Conservation (phyloP, 2,113 vertebrate species). For the Callorhinus ursinus region DNA sequence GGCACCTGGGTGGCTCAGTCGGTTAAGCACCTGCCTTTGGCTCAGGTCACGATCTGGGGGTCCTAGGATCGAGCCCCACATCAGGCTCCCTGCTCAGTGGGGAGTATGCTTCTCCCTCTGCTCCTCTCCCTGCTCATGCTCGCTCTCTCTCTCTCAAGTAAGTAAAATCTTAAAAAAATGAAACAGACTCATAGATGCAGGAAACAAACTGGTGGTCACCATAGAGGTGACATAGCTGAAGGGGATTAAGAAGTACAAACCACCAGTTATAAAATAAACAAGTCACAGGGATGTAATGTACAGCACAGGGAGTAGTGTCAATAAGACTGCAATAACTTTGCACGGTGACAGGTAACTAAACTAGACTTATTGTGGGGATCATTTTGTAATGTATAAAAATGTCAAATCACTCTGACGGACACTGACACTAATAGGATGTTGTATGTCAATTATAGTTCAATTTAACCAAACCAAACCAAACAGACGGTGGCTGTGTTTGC, state of each 20-base stretch:
- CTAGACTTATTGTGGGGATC: not conserved
- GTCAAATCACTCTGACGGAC: not conserved
- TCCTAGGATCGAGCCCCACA: accelerated
- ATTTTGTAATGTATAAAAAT: not conserved
- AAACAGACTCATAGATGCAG: not conserved
- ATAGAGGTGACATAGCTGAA: not conserved
- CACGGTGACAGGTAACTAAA: not conserved
- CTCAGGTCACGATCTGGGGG: no score
- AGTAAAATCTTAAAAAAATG: no score
- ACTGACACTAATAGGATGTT: not conserved
- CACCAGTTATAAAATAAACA: not conserved
- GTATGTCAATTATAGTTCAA: not conserved
- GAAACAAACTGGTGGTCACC: not conserved
- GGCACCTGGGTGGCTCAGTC: not conserved
- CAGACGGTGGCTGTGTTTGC: not conserved
- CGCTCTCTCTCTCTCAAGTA: no score
- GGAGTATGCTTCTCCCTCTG: no score
- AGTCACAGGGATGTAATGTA: not conserved
- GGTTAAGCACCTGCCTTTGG: no score
- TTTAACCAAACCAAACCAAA: not conserved
- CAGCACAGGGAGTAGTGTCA: not conserved
- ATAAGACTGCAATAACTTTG: not conserved
- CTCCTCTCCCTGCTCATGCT: no score
- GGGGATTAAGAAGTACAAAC: not conserved
- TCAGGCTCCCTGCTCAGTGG: no score